These are phyloP conservation scores for Eufriesea mexicana DNA, from an alignment of 1,140 invertebrate species.

Conservation along the genomic window DNA sequence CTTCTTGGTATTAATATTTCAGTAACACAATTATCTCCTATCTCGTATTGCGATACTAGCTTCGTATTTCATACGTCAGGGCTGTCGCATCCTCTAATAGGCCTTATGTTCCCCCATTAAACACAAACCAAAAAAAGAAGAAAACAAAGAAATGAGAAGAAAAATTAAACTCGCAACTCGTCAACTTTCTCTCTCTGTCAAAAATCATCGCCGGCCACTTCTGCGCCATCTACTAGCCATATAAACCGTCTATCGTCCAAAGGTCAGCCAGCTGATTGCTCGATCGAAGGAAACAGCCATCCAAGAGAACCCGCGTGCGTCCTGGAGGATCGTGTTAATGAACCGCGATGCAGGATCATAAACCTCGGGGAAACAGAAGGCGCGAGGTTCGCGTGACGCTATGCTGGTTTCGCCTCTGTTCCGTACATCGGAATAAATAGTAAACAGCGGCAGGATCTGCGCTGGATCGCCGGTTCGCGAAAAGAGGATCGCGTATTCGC, in stretches of 20 bases:
- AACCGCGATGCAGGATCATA: constrained; percentile 20
- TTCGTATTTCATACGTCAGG: too few relatives aligned
- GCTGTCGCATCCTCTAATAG: neutral
- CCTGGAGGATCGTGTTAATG: constrained; percentile 2
- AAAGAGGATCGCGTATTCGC: constrained; percentile 31
- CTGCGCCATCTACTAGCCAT: too few relatives aligned
- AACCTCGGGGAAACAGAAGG: neutral
- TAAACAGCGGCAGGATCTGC: constrained; percentile 32
- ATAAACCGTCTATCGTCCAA: too few relatives aligned
- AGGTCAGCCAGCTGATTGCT: neutral
- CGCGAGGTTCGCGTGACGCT: constrained; percentile 33
- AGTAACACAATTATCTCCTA: too few relatives aligned
- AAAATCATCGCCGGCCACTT: too few relatives aligned
- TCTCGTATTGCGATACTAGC: too few relatives aligned
- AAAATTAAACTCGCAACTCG: too few relatives aligned
- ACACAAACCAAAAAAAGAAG: too few relatives aligned
- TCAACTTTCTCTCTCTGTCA: too few relatives aligned
- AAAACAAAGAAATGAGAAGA: too few relatives aligned
- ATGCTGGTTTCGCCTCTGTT: constrained; percentile 2
- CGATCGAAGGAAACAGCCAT: neutral
- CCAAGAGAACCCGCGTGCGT: neutral
- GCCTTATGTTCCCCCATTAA: neutral
- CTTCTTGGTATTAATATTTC: too few relatives aligned
- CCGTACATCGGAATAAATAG: constrained; percentile 25
- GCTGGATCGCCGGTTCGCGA: constrained; percentile 13